Evolutionary conservation across 2,888 invertebrate species (phyloP), one percentile per base, ranked within the genome.

Genomic region (Zele albiditarsus): DNA sequence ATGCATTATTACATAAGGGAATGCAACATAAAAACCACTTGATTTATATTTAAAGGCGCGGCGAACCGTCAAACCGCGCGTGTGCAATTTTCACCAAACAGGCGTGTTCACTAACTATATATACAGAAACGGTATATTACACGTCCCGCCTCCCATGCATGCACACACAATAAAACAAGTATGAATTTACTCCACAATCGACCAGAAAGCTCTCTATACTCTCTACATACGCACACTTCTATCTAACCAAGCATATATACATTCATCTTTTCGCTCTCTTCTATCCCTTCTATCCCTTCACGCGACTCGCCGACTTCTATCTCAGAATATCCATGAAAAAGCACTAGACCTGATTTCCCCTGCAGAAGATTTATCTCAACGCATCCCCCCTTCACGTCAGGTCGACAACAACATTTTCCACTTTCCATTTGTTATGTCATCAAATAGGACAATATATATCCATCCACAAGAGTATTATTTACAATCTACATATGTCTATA

Each of bases 351-450:
- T 68, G 68, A 68, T 68, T 68, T 68, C 31, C n/a, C 42, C 4
- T 66, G 28, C 28, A 31, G 38, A 27, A 68, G 49, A 68, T 68
- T 68, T 68, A 68, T 68, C 31, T 53, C 49, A 28, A 31, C 27
- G 53, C 31, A 53, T 53, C 20, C 31, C 65, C 42, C 16, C 8
- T 53, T 5, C 53, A n/a, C 58, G 57, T 67, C 74, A 42, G 71
- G 63, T 67, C 70, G 71, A 76, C 71, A 78, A 76, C 71, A 78
- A 72, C 60, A n/a, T 49, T 63, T 53, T n/a, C 53, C 28, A 27
- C 70, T 42, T 20, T 63, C 23, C 62, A 28, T n/a, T 62, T 42
- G 27, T 20, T 23, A 31, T 33, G 2, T 62, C 28, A 28, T 33
- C 31, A 31, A 3, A 16, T n/a, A 77, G 73, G 75, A 77, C 71